Conservation (phyloP, 1,140 invertebrate species). For the Xylocopa sonorina region DNA sequence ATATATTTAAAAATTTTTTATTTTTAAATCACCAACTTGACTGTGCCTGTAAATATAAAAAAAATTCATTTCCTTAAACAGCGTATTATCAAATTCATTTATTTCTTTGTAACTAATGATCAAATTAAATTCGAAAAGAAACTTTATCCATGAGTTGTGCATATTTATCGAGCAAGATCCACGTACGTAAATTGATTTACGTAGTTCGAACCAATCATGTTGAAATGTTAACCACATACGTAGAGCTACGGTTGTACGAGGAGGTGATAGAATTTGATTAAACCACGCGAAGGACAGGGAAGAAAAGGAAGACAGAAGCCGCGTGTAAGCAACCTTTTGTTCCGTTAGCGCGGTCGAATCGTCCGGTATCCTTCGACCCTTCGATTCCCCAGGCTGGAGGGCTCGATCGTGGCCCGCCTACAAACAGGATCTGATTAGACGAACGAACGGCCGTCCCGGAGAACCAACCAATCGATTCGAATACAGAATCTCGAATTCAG, state of each 20-base stretch:
- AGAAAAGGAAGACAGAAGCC: background rate
- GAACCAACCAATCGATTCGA: conserved; percentile 69
- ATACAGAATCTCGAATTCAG: conserved; percentile 73
- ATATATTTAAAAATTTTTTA: too few relatives aligned
- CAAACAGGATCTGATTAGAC: conserved; percentile 75
- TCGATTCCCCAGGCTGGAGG: conserved; percentile 69
- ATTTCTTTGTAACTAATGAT: background rate
- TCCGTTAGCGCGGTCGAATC: conserved; percentile 24
- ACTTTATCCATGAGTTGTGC: too few relatives aligned
- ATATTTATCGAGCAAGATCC: too few relatives aligned
- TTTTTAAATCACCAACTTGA: too few relatives aligned
- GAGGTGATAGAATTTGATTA: conserved; percentile 13
- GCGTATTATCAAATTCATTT: too few relatives aligned
- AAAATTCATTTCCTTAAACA: too few relatives aligned
- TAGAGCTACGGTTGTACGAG: background rate
- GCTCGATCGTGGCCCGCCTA: conserved; percentile 70
- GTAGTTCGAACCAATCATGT: too few relatives aligned
- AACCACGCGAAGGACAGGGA: background rate
- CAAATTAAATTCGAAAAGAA: background rate
- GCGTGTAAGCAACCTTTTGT: conserved; percentile 54
- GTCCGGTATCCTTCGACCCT: conserved; percentile 38
- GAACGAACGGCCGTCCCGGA: conserved; percentile 50
- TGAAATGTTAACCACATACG: too few relatives aligned
- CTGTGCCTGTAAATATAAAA: too few relatives aligned
- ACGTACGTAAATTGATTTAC: too few relatives aligned